phyloP scores from a whole-genome alignment of 2,113 vertebrate species.

The Collichthys lucidus region DNA sequence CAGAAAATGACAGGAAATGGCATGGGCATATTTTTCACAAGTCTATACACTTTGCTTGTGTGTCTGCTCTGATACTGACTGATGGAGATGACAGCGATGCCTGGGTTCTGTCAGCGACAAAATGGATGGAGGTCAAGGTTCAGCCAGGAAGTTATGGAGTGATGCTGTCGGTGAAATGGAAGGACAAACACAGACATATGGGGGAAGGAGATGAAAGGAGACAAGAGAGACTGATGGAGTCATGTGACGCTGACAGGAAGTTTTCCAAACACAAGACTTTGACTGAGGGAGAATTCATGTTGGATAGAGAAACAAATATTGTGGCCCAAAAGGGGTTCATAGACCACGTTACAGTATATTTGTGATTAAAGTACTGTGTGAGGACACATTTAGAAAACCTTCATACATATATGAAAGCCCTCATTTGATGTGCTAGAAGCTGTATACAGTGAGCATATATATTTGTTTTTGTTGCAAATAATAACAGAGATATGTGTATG shows the following conservation, averaged over 20 bases:
- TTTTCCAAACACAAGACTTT: conserved; percentile 21
- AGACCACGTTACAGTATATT: not conserved
- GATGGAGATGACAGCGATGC: conserved; percentile 65
- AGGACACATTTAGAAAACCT: not conserved
- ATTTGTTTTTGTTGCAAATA: too few relatives aligned
- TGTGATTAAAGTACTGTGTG: not conserved
- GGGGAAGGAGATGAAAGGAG: conserved; percentile 67
- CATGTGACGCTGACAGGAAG: conserved; percentile 27
- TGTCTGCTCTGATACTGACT: conserved; percentile 28
- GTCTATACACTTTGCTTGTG: conserved; percentile 13
- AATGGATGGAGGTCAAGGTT: conserved; percentile 69
- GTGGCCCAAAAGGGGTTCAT: not conserved
- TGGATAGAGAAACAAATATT: not conserved
- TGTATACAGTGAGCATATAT: too few relatives aligned
- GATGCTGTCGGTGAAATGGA: conserved; percentile 69
- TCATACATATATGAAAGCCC: too few relatives aligned
- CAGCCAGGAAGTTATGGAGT: conserved; percentile 69
- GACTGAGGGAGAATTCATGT: conserved; percentile 7
- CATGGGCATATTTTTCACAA: not conserved
- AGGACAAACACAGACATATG: conserved; percentile 66
- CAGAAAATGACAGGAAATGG: conserved; percentile 32
- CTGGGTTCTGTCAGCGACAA: conserved; percentile 73
- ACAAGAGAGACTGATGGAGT: conserved; percentile 63
- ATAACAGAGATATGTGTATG: not conserved
- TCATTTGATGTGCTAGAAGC: too few relatives aligned